Conservation (phyloP, 2,113 vertebrate genomes). For the Mus pahari region DNA sequence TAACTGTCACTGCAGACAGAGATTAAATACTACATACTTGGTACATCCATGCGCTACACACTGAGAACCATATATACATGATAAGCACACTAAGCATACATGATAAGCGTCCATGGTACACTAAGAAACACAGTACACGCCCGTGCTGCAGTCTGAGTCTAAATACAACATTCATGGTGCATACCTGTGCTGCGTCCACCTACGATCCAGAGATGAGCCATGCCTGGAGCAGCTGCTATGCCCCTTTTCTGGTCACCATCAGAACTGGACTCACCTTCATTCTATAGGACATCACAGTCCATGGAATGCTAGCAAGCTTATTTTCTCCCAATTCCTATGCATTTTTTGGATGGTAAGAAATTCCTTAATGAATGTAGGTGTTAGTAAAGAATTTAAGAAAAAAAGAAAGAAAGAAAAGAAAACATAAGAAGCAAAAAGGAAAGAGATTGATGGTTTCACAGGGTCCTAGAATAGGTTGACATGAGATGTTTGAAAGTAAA, state of each 20-base stretch:
- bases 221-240: neutral
- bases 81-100: too few species aligned
- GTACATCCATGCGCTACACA: neutral
- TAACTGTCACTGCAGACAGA: neutral
- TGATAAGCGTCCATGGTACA: too few species aligned
- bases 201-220: neutral
- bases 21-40: neutral
- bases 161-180: neutral
- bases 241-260: neutral
- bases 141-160: neutral
- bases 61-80: neutral
- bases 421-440: neutral
- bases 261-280: neutral
- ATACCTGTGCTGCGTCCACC: neutral
- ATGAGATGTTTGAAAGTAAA: neutral
- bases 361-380: slow-evolving; percentile 4
- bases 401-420: neutral
- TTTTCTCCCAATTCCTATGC: neutral
- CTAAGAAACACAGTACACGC: neutral
- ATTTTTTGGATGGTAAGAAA: slow-evolving; percentile 16
- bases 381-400: neutral
- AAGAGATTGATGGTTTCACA: slow-evolving; percentile 11
- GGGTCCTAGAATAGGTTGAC: neutral
- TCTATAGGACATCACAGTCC: neutral
- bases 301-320: neutral